Conservation (phyloP, 2,888 invertebrate species). For the Hypomecis atomaria region DNA sequence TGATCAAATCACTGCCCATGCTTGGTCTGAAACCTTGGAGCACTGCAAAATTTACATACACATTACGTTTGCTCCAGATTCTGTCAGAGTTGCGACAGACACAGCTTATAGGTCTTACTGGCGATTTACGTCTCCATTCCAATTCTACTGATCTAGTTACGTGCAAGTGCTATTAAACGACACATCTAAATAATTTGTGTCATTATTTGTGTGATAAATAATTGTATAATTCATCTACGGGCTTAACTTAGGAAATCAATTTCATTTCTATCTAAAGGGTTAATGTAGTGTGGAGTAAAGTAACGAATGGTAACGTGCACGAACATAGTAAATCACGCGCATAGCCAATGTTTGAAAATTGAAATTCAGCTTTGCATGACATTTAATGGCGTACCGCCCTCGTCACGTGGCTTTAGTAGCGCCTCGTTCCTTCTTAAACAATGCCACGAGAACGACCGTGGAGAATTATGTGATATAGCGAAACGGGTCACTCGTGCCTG, state of each 20-base stretch:
- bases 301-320: slow-evolving; percentile 57
- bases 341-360: slow-evolving; percentile 72
- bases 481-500: slow-evolving; percentile 67
- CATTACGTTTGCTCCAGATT: slow-evolving; percentile 72
- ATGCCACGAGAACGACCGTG: slow-evolving; percentile 48
- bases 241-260: slow-evolving; percentile 8
- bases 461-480: slow-evolving; percentile 52
- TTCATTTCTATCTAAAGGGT: slow-evolving; percentile 12
- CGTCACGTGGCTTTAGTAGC: slow-evolving; percentile 61
- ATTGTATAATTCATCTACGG: background rate
- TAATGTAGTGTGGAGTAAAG: slow-evolving; percentile 32
- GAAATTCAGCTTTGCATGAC: slow-evolving; percentile 71
- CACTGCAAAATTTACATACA: slow-evolving; percentile 69
- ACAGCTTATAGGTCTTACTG: slow-evolving; percentile 57
- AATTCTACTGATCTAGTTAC: slow-evolving; percentile 50
- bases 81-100: slow-evolving; percentile 62
- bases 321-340: slow-evolving; percentile 69
- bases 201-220: background rate
- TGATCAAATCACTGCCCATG: slow-evolving; percentile 60
- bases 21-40: slow-evolving; percentile 58
- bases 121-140: slow-evolving; percentile 64
- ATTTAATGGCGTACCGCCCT: slow-evolving; percentile 64
- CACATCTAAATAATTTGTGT: slow-evolving; percentile 4
- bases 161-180: slow-evolving; percentile 27
- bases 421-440: slow-evolving; percentile 48